Conservation (phyloP, 1,140 invertebrate species). For the Drosophila burlai region DNA sequence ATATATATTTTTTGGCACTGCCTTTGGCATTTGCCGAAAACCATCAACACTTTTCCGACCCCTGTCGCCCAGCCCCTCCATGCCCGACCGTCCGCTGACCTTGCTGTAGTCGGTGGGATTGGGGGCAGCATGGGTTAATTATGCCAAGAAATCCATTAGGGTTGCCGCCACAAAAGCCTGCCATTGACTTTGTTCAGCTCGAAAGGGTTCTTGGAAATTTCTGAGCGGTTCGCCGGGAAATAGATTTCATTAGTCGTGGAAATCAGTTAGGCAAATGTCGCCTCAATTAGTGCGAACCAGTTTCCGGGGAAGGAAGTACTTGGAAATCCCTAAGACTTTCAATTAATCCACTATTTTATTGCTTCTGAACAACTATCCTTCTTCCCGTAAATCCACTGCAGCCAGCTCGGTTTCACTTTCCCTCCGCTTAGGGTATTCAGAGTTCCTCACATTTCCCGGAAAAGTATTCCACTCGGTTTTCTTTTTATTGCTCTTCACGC, state of each 20-base stretch:
- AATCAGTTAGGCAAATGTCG: not conserved
- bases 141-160: constrained; percentile 79
- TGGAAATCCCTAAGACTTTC: not conserved
- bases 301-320: constrained; percentile 5
- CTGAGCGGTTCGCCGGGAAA: not conserved
- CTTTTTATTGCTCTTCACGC: constrained; percentile 66
- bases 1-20: constrained; percentile 66
- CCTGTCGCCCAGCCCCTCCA: not conserved
- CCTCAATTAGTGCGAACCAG: constrained; percentile 3
- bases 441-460: constrained; percentile 2
- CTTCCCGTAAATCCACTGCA: not conserved
- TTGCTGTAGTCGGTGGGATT: not conserved
- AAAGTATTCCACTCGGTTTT: constrained; percentile 20
- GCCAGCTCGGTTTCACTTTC: not conserved
- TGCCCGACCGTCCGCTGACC: constrained; percentile 33
- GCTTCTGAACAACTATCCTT: not conserved
- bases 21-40: constrained; percentile 47
- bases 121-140: constrained; percentile 65
- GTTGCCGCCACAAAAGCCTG: constrained; percentile 34
- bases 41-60: constrained; percentile 66
- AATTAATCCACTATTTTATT: constrained; percentile 10
- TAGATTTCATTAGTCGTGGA: constrained; percentile 12
- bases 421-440: constrained; percentile 40
- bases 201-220: constrained; percentile 29
- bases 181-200: constrained; percentile 59